These are phyloP conservation scores for Oryzias dopingdopingensis DNA, from an alignment of 2,797 vertebrate genomes.

Conservation along the genomic window DNA sequence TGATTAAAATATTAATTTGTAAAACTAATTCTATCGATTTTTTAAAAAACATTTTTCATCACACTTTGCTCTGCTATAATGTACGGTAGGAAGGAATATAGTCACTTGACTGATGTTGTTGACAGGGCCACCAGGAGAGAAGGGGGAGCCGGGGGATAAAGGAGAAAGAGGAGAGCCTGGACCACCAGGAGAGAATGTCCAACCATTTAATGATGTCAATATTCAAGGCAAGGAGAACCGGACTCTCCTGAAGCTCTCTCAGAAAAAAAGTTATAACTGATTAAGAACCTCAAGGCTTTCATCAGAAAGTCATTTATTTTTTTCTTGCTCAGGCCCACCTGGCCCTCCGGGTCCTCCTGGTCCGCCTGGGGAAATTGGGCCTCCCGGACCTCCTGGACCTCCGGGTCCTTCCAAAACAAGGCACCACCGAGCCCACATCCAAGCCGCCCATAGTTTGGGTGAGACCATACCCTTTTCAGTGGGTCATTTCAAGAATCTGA, in stretches of 20 bases:
- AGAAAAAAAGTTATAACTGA: not conserved
- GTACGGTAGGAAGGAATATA: constrained; percentile 2
- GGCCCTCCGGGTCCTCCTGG: constrained; percentile 54
- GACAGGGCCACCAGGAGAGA: constrained; percentile 70
- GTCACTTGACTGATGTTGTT: not conserved
- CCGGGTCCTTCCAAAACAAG: constrained; percentile 79
- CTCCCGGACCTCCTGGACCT: constrained; percentile 84
- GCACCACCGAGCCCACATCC: constrained; percentile 77
- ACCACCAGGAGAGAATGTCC: constrained; percentile 81
- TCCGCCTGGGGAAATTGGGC: constrained; percentile 75
- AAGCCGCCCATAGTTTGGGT: constrained; percentile 72
- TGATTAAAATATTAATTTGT: not conserved
- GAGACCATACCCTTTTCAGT: not conserved
- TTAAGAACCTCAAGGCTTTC: no score
- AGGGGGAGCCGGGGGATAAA: constrained; percentile 68
- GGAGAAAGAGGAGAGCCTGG: constrained; percentile 80
- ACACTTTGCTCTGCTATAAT: not conserved
- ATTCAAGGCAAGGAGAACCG: constrained; percentile 75
- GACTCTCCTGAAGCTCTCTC: not conserved
- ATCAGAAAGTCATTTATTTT: not conserved
- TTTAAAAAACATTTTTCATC: no score
- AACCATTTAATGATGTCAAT: constrained; percentile 84
- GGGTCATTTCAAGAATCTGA: no score
- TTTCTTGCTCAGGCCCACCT: constrained; percentile 26
- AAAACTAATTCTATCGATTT: no score